phyloP scores from a whole-genome alignment of 2,797 vertebrate species.

The Gymnopithys bicolor region DNA sequence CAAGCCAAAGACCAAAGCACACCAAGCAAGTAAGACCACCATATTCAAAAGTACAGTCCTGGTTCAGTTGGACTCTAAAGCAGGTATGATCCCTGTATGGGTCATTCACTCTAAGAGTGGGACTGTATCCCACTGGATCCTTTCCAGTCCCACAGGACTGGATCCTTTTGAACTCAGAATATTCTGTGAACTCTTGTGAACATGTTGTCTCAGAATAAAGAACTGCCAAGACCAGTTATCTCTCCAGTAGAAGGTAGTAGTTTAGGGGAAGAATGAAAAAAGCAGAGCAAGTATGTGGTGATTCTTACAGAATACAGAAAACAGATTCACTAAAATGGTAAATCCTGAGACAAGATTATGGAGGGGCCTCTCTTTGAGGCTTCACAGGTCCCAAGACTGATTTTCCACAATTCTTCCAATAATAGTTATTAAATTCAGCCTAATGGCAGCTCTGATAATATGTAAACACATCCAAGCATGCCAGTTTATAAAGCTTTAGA shows the following conservation, averaged over 20 bases:
- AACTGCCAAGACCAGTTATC: background rate
- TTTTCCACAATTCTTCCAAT: background rate
- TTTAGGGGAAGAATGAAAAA: background rate
- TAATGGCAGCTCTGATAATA: background rate
- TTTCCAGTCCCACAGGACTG: background rate
- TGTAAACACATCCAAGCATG: background rate
- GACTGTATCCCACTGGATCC: background rate
- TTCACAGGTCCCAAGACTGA: background rate
- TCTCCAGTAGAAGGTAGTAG: background rate
- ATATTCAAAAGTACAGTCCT: background rate
- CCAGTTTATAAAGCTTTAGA: background rate
- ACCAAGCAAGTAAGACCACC: background rate
- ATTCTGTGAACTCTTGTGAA: background rate
- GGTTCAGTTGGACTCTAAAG: background rate
- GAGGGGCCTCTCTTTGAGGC: background rate
- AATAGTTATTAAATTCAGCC: slow-evolving; percentile 8
- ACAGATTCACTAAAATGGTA: background rate
- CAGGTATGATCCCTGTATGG: background rate
- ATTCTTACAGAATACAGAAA: background rate
- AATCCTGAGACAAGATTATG: background rate
- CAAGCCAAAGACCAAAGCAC: background rate
- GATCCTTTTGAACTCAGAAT: background rate
- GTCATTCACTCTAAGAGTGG: background rate
- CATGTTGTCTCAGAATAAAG: background rate
- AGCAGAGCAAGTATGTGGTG: background rate